phyloP scores from a whole-genome alignment of 2,888 invertebrate species.

The Crossocerus cetratus region DNA sequence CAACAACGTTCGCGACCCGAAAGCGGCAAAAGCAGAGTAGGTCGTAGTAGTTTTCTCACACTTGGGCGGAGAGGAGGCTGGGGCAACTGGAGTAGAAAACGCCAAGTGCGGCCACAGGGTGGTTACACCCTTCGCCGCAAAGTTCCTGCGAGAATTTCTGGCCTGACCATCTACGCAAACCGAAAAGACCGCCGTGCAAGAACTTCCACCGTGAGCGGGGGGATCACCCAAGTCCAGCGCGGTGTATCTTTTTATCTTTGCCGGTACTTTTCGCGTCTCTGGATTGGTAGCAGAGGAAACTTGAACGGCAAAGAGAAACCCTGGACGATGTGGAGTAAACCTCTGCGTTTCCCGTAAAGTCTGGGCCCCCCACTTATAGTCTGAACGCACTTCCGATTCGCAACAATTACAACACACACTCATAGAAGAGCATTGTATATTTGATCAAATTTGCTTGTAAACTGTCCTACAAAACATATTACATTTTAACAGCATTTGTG shows the following conservation, averaged over 20 bases:
- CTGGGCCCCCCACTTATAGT: too few relatives aligned
- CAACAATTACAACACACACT: too few relatives aligned
- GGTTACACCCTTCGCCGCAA: not conserved
- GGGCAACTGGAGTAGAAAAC: not conserved
- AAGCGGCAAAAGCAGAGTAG: not conserved
- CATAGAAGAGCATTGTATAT: too few relatives aligned
- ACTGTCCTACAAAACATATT: too few relatives aligned
- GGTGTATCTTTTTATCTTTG: not conserved
- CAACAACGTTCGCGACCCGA: too few relatives aligned
- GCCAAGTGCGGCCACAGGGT: not conserved
- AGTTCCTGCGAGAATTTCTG: conserved; percentile 15
- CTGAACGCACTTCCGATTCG: too few relatives aligned
- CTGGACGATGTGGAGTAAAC: too few relatives aligned
- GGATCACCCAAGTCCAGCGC: not conserved
- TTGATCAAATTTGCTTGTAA: too few relatives aligned
- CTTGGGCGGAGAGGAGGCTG: not conserved
- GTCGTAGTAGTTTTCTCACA: not conserved
- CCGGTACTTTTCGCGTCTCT: not conserved
- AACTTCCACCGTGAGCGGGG: conserved; percentile 5
- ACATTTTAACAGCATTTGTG: too few relatives aligned
- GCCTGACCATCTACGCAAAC: conserved; percentile 5
- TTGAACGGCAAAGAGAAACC: too few relatives aligned
- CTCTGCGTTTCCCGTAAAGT: too few relatives aligned
- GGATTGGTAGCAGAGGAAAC: not conserved
- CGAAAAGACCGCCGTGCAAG: not conserved